Evolutionary conservation across 1,140 invertebrate species (phyloP).

Genomic region (Parapsyche elsis): DNA sequence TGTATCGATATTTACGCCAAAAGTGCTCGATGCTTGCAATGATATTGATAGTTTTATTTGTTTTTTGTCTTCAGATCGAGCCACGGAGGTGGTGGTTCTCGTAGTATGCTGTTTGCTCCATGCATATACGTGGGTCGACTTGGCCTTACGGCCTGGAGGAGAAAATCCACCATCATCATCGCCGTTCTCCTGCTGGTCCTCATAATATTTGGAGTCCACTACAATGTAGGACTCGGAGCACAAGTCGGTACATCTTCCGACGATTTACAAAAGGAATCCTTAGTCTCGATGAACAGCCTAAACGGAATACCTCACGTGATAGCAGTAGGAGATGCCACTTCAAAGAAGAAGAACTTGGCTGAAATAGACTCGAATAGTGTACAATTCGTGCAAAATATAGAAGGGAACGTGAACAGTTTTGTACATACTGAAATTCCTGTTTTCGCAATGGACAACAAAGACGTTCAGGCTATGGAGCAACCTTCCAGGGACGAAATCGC

Average conservation of each 20-base stretch:
- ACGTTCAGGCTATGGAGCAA: conserved; percentile 48
- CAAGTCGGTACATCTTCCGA: conserved; percentile 18
- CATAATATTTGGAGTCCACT: conserved; percentile 53
- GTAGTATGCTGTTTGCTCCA: conserved; percentile 50
- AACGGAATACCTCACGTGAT: conserved; percentile 1
- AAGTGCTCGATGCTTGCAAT: not conserved
- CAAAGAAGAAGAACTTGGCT: conserved; percentile 48
- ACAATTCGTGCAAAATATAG: conserved; percentile 49
- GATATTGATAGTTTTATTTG: not conserved
- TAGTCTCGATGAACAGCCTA: conserved; percentile 37
- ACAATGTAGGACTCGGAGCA: conserved; percentile 48
- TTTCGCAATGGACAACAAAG: conserved; percentile 36
- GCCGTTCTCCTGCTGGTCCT: conserved; percentile 46
- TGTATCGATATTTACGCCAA: not conserved
- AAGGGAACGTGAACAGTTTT: conserved; percentile 23
- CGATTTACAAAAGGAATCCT: conserved; percentile 44
- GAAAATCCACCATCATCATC: conserved; percentile 54
- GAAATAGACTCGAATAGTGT: conserved; percentile 50
- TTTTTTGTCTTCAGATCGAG: conserved; percentile 20
- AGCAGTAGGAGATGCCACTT: conserved; percentile 1
- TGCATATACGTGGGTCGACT: conserved; percentile 53
- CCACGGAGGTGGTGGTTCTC: not conserved
- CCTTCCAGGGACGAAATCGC: conserved; percentile 55
- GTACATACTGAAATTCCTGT: conserved; percentile 33
- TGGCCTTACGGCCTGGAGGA: conserved; percentile 53